These are phyloP conservation scores for Crepidodera aurea DNA, from an alignment of 2,888 invertebrate species.

Conservation along the genomic window DNA sequence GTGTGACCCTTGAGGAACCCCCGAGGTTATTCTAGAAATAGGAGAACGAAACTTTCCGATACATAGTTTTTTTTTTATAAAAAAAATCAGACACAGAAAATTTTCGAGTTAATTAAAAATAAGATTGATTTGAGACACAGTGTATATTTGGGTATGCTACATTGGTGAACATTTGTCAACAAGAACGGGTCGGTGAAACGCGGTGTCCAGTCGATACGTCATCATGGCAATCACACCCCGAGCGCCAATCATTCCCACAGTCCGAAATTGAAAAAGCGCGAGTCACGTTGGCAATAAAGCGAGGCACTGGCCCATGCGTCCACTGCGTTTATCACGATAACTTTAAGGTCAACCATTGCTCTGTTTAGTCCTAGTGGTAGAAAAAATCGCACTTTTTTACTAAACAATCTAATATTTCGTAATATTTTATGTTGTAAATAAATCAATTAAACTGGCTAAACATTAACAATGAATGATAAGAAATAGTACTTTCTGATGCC, in stretches of 20 bases:
- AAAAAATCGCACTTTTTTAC: not conserved
- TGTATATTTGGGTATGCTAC: conserved; percentile 46
- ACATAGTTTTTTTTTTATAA: too few relatives aligned
- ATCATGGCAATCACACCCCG: conserved; percentile 63
- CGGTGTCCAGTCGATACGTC: conserved; percentile 60
- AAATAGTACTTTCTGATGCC: too few relatives aligned
- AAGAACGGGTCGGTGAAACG: conserved; percentile 54
- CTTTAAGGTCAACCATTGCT: conserved; percentile 52
- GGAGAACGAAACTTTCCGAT: too few relatives aligned
- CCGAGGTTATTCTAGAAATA: too few relatives aligned
- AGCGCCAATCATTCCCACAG: conserved; percentile 63
- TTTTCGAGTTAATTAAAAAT: not conserved
- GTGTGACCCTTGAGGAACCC: too few relatives aligned
- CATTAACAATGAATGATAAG: too few relatives aligned
- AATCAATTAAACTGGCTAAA: too few relatives aligned
- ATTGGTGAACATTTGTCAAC: conserved; percentile 56
- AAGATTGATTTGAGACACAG: conserved; percentile 22
- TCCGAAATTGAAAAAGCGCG: conserved; percentile 64
- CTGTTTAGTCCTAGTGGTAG: conserved; percentile 18
- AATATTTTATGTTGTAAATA: too few relatives aligned
- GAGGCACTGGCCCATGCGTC: conserved; percentile 60
- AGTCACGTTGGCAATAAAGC: conserved; percentile 63
- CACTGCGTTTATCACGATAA: conserved; percentile 61
- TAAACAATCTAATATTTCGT: too few relatives aligned
- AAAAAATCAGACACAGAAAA: too few relatives aligned